A percentile compares a stretch with the other conserved stretches of the same genome.
Evolutionary conservation across 1,140 invertebrate genomes (phyloP).

Genomic region (Phymastichus coffea): DNA sequence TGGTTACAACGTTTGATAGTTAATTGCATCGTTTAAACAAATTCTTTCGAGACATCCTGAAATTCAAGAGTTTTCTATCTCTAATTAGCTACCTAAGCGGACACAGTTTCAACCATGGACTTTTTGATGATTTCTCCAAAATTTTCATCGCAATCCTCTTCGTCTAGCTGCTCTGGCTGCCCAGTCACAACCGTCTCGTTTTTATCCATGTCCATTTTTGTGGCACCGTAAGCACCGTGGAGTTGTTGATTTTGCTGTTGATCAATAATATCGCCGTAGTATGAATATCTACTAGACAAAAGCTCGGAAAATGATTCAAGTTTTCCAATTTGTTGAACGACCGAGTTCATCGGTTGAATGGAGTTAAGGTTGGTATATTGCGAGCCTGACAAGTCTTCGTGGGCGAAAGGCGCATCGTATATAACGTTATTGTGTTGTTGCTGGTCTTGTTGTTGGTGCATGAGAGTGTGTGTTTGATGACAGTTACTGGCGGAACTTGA

Average conservation of each 20-base stretch:
- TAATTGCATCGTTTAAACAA: too few species aligned
- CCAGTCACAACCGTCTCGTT: background rate
- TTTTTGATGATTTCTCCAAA: constrained; percentile 92
- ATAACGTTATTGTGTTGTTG: constrained; percentile 14
- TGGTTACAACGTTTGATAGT: too few species aligned
- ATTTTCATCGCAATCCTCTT: constrained; percentile 68
- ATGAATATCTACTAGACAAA: constrained; percentile 62
- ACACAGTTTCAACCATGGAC: constrained; percentile 87
- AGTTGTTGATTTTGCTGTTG: constrained; percentile 33
- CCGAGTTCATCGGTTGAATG: constrained; percentile 50
- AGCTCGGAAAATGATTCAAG: constrained; percentile 72
- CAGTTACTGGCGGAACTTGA: constrained; percentile 21
- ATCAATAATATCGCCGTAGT: constrained; percentile 50
- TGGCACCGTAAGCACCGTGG: constrained; percentile 32
- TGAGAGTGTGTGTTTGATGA: constrained; percentile 6
- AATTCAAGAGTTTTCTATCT: too few species aligned
- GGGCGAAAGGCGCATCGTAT: constrained; percentile 45
- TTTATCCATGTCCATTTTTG: constrained; percentile 31
- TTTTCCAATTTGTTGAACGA: constrained; percentile 62
- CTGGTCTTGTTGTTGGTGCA: constrained; percentile 17
- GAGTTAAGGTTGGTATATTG: constrained; percentile 56
- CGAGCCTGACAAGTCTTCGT: constrained; percentile 46
- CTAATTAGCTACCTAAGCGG: constrained; percentile 71
- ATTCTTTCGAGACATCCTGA: too few species aligned
- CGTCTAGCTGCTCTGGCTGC: constrained; percentile 23